phyloP scores from a whole-genome alignment of 2,888 invertebrate genomes.

The Chironomus riparius region DNA sequence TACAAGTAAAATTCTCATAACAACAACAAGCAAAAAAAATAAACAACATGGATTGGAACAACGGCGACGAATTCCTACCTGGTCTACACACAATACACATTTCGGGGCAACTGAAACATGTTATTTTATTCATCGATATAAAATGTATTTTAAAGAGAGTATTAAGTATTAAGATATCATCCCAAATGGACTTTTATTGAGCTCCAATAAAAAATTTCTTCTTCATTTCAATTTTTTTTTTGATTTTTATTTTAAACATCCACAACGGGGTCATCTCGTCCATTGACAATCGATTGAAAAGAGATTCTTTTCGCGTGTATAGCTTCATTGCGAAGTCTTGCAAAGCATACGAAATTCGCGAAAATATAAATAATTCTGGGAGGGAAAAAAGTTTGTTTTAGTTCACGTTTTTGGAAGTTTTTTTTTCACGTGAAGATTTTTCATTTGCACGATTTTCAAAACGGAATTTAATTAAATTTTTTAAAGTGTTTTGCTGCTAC shows the following conservation, averaged over 20 bases:
- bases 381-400: no score
- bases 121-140: background rate
- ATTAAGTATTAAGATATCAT: constrained; percentile 13
- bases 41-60: background rate
- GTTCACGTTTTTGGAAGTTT: no score
- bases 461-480: no score
- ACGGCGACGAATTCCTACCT: background rate
- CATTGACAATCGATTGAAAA: background rate
- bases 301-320: background rate
- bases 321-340: no score
- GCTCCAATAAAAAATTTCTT: background rate
- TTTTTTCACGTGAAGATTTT: no score
- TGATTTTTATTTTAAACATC: background rate
- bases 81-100: background rate
- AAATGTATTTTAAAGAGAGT: no score
- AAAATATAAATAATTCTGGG: no score
- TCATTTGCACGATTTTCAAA: no score
- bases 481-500: no score
- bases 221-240: no score
- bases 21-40: background rate
- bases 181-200: constrained; percentile 5
- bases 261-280: background rate
- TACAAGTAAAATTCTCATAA: no score
- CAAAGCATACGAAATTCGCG: no score
- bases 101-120: background rate